phyloP scores from a whole-genome alignment of 2,888 invertebrate genomes.

The Noctua janthe region DNA sequence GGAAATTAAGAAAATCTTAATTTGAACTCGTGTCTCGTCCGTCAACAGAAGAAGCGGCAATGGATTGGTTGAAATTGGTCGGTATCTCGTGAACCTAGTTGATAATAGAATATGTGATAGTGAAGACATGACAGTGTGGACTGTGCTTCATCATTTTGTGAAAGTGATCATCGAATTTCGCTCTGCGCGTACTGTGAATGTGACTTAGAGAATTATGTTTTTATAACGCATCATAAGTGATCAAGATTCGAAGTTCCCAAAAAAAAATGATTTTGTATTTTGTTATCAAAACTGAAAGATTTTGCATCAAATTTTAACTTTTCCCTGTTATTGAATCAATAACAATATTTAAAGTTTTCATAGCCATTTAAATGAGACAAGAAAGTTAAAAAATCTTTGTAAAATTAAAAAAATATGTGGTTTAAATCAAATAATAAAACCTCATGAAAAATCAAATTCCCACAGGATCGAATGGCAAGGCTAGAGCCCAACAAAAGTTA shows the following conservation, averaged over 20 bases:
- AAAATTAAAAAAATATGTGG: not conserved
- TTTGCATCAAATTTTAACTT: not conserved
- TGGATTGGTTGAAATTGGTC: constrained; percentile 90
- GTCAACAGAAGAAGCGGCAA: constrained; percentile 78
- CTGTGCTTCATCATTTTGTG: constrained; percentile 62
- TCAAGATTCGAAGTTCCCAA: not conserved
- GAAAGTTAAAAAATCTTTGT: too few species aligned
- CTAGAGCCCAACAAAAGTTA: not conserved
- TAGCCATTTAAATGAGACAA: not conserved
- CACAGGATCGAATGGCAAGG: too few species aligned
- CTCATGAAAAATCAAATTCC: not conserved
- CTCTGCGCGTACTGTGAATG: constrained; percentile 42
- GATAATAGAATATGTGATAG: constrained; percentile 70
- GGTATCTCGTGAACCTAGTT: constrained; percentile 77
- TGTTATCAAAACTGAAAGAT: not conserved
- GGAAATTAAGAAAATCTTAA: constrained; percentile 67
- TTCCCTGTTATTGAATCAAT: not conserved
- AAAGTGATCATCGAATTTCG: constrained; percentile 42
- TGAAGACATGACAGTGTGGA: constrained; percentile 67
- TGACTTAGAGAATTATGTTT: constrained; percentile 29
- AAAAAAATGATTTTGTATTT: not conserved
- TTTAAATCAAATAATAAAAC: not conserved
- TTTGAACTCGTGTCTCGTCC: constrained; percentile 55
- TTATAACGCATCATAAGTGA: constrained; percentile 16
- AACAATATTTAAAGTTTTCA: not conserved